A percentile compares a stretch with the other conserved stretches of the same genome.
phyloP scores from a whole-genome alignment of 2,113 vertebrate species.

The Geococcyx californianus region DNA sequence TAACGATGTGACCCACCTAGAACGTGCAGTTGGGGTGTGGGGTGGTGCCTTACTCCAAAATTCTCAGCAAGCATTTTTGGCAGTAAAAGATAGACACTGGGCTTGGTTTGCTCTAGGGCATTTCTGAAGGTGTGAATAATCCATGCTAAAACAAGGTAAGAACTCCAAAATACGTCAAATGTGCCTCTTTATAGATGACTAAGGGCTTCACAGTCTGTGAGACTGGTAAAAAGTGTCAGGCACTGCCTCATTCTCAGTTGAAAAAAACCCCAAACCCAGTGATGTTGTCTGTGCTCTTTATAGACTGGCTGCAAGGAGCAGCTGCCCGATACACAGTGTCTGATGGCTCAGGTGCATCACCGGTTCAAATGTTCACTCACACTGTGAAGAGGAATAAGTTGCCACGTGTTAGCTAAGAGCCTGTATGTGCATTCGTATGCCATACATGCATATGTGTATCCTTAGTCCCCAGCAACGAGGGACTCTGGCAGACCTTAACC shows the following conservation, averaged over 20 bases:
- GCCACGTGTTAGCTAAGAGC: neutral
- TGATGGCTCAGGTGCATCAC: neutral
- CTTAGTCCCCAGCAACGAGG: neutral
- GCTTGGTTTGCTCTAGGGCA: neutral
- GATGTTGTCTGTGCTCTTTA: neutral
- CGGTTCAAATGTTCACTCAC: accelerated
- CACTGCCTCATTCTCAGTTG: neutral
- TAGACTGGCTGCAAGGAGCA: neutral
- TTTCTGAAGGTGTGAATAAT: neutral
- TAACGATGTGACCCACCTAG: neutral
- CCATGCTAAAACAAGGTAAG: neutral
- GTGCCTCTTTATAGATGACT: neutral
- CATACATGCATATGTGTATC: accelerated
- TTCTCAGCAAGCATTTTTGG: neutral
- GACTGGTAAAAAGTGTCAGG: neutral
- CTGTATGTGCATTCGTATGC: neutral
- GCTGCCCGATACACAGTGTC: accelerated
- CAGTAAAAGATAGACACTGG: neutral
- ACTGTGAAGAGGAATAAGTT: neutral
- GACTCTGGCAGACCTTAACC: neutral
- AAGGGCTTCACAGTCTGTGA: neutral
- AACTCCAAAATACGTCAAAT: neutral
- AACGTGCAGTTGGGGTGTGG: neutral
- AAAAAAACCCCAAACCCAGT: neutral
- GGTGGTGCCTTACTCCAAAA: neutral